A percentile compares a stretch with the other conserved stretches of the same genome.
Conservation (phyloP, 2,888 invertebrate species). For the Ametastegia equiseti region DNA sequence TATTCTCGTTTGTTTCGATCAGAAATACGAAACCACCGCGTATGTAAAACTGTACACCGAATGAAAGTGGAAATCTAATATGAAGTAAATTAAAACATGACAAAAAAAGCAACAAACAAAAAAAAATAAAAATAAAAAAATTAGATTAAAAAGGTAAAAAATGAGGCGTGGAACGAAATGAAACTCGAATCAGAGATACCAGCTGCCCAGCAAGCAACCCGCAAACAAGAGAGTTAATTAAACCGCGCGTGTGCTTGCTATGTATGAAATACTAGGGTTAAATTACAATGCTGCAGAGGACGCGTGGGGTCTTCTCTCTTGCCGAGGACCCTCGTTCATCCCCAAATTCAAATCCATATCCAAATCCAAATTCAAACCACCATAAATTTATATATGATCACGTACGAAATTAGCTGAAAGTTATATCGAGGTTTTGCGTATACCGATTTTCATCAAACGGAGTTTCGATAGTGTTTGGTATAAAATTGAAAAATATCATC, state of each 20-base stretch:
- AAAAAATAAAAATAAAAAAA: slow-evolving; percentile 32
- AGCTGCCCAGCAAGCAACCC: slow-evolving; percentile 50
- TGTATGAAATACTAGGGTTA: slow-evolving; percentile 46
- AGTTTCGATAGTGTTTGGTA: background rate
- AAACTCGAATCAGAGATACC: slow-evolving; percentile 52
- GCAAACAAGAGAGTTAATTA: slow-evolving; percentile 65
- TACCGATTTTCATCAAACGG: background rate
- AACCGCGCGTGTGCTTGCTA: slow-evolving; percentile 53
- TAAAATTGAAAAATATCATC: too few relatives aligned
- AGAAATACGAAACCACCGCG: too few relatives aligned
- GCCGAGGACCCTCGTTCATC: slow-evolving; percentile 49
- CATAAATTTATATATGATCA: background rate
- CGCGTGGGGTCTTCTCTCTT: slow-evolving; percentile 53
- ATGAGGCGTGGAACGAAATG: slow-evolving; percentile 13
- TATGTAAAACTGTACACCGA: background rate
- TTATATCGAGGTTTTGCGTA: background rate
- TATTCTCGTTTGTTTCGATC: too few relatives aligned
- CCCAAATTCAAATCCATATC: too few relatives aligned
- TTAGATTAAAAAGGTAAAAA: slow-evolving; percentile 14
- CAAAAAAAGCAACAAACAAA: slow-evolving; percentile 58
- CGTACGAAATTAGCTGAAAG: background rate
- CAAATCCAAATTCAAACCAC: slow-evolving; percentile 25
- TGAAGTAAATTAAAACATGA: background rate
- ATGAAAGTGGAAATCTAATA: slow-evolving; percentile 16
- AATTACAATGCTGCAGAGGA: slow-evolving; percentile 50